Base-by-base conservation (phyloP, 2,888 invertebrate genomes). In the Calephelis perditalis region DNA sequence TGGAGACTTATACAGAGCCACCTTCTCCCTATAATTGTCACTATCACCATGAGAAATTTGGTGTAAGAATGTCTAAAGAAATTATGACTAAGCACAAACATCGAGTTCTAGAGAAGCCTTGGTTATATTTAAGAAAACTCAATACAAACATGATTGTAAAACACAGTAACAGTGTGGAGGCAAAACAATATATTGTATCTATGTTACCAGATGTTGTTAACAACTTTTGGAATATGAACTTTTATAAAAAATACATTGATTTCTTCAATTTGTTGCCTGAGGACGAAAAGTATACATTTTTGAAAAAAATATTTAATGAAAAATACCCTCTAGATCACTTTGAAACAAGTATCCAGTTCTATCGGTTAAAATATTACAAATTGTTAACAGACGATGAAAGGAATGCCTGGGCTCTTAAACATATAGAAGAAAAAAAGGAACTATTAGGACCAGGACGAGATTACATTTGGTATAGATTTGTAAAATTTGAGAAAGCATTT, bases 401-500 rank as follows among this genome's bases (percentile, higher is more conserved):
- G 63, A 79, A 83, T 69, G 52, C 59, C 45, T 84, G 83, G 83
- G 82, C 82, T 35, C 63, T 81, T 26, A 63, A 66, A 35, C 75
- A 84, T 46, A 65, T 83, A 58, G 70, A 74, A 45, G 72, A 68
- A 60, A 69, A 70, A 44, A 65, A 68, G 43, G 81, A 80, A 59
- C 58, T 77, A 37, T 63, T 77, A 11, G 79, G 78, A 3, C 63
- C 47, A 26, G 75, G 74, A n/a, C 67, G 69, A 44, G 73, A 78
- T 65, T 83, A 73, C 62, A 46, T 66, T 6, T 84, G 79, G 81
- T 84, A 79, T 61, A 68, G 74, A 63, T 84, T 76, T 69, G 68
- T 84, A 0, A 73, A 63, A 15, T 84, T 76, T 60, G 70, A 74
- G 15, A 73, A 70, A 54, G 75, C 84, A 47, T 77, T 82, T 54